These are phyloP conservation scores for Diarsia mendica DNA, from an alignment of 2,888 invertebrate species.

Conservation along the genomic window DNA sequence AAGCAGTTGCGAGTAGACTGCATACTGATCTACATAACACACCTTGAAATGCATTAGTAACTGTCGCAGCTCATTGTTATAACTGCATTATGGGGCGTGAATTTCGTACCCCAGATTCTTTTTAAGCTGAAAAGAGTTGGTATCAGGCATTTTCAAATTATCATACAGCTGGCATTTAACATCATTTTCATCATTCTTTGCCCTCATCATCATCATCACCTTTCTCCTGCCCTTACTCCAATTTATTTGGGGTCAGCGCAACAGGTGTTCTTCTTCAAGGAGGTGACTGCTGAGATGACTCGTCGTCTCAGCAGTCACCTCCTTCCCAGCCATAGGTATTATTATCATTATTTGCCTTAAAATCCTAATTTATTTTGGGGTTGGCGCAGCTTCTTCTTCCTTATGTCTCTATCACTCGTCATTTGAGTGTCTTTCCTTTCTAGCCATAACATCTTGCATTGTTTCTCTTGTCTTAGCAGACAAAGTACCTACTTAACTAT, in stretches of 20 bases:
- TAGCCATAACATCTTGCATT: neutral
- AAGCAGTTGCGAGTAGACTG: slow-evolving; percentile 41
- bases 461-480: neutral
- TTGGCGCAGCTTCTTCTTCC: too few relatives aligned
- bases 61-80: slow-evolving; percentile 48
- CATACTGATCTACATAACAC: slow-evolving; percentile 51
- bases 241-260: neutral
- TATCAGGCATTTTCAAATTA: neutral
- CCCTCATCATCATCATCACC: neutral
- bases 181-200: too few relatives aligned
- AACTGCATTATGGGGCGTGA: slow-evolving; percentile 34
- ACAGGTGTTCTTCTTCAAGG: neutral
- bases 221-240: neutral
- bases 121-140: too few relatives aligned
- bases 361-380: too few relatives aligned
- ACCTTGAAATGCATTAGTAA: slow-evolving; percentile 53
- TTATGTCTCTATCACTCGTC: too few relatives aligned
- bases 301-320: too few relatives aligned
- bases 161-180: too few relatives aligned
- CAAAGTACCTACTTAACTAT: neutral
- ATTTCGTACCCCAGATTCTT: slow-evolving; percentile 19
- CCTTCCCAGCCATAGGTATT: too few relatives aligned
- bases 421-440: neutral
- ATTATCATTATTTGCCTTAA: too few relatives aligned
- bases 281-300: too few relatives aligned